Evolutionary conservation across 92 coral and sea anemone species (phyloP).

Genomic region (Epizoanthus scotinus): DNA sequence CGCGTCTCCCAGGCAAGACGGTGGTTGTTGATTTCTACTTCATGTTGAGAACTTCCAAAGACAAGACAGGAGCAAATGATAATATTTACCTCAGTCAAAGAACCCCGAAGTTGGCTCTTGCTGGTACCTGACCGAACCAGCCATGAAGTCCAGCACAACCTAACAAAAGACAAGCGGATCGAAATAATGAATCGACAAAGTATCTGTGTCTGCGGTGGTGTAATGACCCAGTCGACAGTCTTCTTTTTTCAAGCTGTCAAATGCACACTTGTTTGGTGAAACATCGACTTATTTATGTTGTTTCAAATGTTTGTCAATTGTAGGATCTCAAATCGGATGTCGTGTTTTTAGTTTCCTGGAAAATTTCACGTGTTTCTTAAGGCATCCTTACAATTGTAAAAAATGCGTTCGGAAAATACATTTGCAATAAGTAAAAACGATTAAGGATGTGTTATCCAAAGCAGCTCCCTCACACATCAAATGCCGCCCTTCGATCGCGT

Average conservation of each 20-base stretch:
- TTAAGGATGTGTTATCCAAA: conserved; percentile 31
- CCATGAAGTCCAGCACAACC: conserved; percentile 23
- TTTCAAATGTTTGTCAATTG: conserved; percentile 2
- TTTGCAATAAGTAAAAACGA: conserved; percentile 53
- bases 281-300: neutral
- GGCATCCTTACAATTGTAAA: neutral
- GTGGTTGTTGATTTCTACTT: conserved; percentile 56
- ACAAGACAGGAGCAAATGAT: conserved; percentile 37
- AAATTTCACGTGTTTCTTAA: conserved; percentile 17
- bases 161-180: conserved; percentile 44
- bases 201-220: conserved; percentile 43
- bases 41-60: conserved; percentile 47
- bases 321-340: conserved; percentile 9
- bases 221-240: conserved; percentile 22
- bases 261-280: conserved; percentile 51
- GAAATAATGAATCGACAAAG: conserved; percentile 43
- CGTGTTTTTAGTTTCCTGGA: neutral
- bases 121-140: conserved; percentile 9
- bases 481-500: conserved; percentile 34
- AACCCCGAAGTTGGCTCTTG: conserved; percentile 6
- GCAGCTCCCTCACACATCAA: conserved; percentile 13
- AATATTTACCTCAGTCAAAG: conserved; percentile 52
- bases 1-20: conserved; percentile 48
- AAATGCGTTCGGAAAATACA: conserved; percentile 34
- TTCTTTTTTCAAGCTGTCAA: conserved; percentile 37